phyloP scores from a whole-genome alignment of 2,113 vertebrate genomes.

The Mobula hypostoma region DNA sequence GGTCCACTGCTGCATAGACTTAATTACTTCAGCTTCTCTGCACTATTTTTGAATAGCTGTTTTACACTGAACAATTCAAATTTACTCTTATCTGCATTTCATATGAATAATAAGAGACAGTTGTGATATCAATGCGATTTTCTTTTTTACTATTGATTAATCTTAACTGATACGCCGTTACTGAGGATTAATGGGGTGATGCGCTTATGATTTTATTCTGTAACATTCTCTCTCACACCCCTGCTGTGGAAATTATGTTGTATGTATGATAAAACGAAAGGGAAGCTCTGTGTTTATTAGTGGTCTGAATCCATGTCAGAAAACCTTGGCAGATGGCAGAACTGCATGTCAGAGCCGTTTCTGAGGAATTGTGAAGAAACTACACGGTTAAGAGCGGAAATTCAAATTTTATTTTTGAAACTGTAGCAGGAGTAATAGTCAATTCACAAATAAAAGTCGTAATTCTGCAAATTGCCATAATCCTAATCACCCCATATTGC shows the following conservation, averaged over 20 bases:
- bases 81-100: constrained; percentile 26
- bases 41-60: constrained; percentile 26
- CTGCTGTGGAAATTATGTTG: constrained; percentile 12
- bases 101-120: constrained; percentile 5
- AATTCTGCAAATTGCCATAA: background rate
- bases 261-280: background rate
- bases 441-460: background rate
- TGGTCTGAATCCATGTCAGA: background rate
- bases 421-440: background rate
- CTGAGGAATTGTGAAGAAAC: background rate
- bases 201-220: constrained; percentile 31
- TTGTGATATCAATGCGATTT: background rate
- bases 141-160: constrained; percentile 32
- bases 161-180: constrained; percentile 25
- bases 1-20: constrained; percentile 49
- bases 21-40: constrained; percentile 47
- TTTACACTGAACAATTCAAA: constrained; percentile 35
- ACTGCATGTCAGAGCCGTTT: background rate
- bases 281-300: constrained; percentile 33
- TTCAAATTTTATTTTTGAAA: constrained; percentile 22
- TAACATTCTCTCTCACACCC: background rate
- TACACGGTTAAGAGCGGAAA: background rate
- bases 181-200: constrained; percentile 22
- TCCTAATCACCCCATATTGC: too few relatives aligned
- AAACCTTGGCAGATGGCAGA: background rate